Conservation (phyloP, 2,113 vertebrate genomes). For the Melanerpes formicivorus region DNA sequence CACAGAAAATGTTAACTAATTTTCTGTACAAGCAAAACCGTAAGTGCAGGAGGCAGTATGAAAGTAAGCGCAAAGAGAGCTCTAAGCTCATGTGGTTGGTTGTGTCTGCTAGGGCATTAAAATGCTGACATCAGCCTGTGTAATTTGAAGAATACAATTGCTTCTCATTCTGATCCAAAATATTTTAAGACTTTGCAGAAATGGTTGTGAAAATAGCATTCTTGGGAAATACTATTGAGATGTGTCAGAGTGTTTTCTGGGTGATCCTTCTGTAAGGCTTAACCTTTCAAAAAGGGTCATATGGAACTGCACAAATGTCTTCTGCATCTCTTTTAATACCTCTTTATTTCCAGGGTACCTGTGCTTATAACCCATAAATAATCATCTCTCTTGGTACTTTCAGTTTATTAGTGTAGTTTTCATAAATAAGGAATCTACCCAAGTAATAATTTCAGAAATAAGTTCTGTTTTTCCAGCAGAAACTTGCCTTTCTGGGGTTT, state of each 20-base stretch:
- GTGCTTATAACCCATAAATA: rapidly evolving
- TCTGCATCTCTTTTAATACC: not conserved
- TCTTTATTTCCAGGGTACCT: not conserved
- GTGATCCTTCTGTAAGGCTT: not conserved
- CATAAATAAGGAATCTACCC: not conserved
- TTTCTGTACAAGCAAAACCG: not conserved
- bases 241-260: not conserved
- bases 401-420: not conserved
- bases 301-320: not conserved
- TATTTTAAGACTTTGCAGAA: not conserved
- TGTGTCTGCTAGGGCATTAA: not conserved
- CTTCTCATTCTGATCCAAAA: not conserved
- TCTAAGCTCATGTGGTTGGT: not conserved
- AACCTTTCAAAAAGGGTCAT: not conserved
- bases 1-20: not conserved
- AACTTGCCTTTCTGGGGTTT: not conserved
- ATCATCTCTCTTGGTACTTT: not conserved
- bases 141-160: not conserved
- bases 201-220: not conserved
- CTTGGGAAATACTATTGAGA: not conserved
- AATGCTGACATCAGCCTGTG: not conserved
- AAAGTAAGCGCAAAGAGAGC: not conserved
- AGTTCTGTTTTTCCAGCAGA: not conserved
- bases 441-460: not conserved
- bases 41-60: not conserved